Percentiles rank a stretch among this genome's conserved stretches.
Evolutionary conservation across 30 jellyfish, hydroid and myxozoan genomes (phyloP).

Genomic region (Chrysaora quinquecirrha): DNA sequence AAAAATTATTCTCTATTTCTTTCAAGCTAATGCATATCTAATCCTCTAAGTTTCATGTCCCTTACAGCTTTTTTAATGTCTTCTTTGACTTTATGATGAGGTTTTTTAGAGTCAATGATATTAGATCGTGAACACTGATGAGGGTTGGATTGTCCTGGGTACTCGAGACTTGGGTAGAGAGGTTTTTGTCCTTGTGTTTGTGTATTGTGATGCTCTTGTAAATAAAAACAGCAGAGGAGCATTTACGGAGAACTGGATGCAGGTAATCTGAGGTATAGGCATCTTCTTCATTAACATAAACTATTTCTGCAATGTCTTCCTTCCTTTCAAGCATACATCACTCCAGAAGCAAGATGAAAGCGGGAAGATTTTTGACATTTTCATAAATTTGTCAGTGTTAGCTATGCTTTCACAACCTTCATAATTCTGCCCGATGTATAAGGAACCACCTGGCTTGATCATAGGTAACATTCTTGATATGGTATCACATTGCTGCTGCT

Average conservation of each 20-base stretch:
- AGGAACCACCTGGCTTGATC: slow-evolving; percentile 96
- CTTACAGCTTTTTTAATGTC: slow-evolving; percentile 84
- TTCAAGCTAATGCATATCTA: slow-evolving; percentile 81
- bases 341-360: slow-evolving; percentile 90
- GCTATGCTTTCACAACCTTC: slow-evolving; percentile 62
- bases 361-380: neutral
- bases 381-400: slow-evolving; percentile 8
- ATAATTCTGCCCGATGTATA: slow-evolving; percentile 80
- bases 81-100: slow-evolving; percentile 57
- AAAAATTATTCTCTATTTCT: too few relatives aligned
- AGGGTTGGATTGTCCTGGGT: slow-evolving; percentile 15
- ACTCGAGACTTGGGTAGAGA: slow-evolving; percentile 55
- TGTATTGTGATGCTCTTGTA: slow-evolving; percentile 70
- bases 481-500: slow-evolving; percentile 77
- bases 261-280: neutral
- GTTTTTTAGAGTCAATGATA: slow-evolving; percentile 44
- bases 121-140: slow-evolving; percentile 82
- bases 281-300: slow-evolving; percentile 73
- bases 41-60: slow-evolving; percentile 83
- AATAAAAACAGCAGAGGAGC: slow-evolving; percentile 81
- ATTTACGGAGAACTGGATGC: slow-evolving; percentile 56
- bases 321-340: slow-evolving; percentile 67
- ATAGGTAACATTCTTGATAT: slow-evolving; percentile 84
- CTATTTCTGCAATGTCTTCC: slow-evolving; percentile 84
- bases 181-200: slow-evolving; percentile 66